These are phyloP conservation scores for Hydraecia micacea DNA, from an alignment of 2,888 invertebrate genomes.

Conservation along the genomic window DNA sequence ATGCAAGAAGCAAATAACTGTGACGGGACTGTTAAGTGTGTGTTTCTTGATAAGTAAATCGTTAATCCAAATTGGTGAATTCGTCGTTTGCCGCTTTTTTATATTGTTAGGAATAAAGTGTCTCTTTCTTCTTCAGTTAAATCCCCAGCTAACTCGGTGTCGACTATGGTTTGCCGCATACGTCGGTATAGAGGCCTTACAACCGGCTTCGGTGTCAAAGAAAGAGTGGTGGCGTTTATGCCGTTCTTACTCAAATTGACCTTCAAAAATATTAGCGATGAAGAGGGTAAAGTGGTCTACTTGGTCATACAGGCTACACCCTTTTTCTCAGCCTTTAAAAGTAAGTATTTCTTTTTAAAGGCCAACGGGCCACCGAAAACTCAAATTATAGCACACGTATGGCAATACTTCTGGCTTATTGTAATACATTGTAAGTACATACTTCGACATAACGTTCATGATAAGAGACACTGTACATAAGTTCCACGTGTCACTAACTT, in stretches of 20 bases:
- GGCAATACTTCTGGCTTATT: slow-evolving; percentile 2
- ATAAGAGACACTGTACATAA: background rate
- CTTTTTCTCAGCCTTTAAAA: slow-evolving; percentile 94
- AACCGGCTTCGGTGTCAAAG: slow-evolving; percentile 91
- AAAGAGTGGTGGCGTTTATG: slow-evolving; percentile 91
- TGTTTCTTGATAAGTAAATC: background rate
- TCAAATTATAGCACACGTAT: background rate
- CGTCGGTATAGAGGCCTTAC: slow-evolving; percentile 92
- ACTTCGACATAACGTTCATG: too few species aligned
- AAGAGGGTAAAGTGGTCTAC: slow-evolving; percentile 89
- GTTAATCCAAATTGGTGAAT: background rate
- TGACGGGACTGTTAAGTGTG: background rate
- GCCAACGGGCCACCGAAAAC: background rate
- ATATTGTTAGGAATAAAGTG: slow-evolving; percentile 12
- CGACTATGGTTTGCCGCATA: slow-evolving; percentile 87
- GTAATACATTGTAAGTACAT: background rate
- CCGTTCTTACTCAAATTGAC: slow-evolving; percentile 94
- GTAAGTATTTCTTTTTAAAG: slow-evolving; percentile 84
- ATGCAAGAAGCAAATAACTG: background rate
- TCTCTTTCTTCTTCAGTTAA: slow-evolving; percentile 62
- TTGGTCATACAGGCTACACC: slow-evolving; percentile 94
- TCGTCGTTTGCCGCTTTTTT: background rate
- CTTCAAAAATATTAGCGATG: slow-evolving; percentile 91
- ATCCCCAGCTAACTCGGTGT: slow-evolving; percentile 60
- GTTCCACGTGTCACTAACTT: background rate